Percentiles rank a stretch among this genome's conserved stretches.
Conservation (phyloP, 2,113 vertebrate species). For the Prunella himalayana region DNA sequence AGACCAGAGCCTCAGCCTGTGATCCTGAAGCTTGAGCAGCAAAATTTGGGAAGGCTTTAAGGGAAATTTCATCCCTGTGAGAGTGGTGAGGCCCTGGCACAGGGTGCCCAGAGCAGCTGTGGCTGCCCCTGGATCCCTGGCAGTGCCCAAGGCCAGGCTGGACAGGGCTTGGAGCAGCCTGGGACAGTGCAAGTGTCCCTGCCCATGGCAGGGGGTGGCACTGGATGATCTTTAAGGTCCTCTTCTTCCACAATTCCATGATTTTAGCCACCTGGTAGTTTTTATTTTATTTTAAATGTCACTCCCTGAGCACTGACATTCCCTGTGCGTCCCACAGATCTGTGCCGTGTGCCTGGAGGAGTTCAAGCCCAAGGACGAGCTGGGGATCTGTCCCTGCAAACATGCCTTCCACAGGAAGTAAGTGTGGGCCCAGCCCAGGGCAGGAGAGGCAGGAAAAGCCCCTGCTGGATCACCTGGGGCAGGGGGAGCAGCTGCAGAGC, state of each 20-base stretch:
- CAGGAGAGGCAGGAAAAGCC: neutral
- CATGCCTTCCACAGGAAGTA: conserved; percentile 99
- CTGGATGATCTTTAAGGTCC: neutral
- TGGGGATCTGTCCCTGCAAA: conserved; percentile 98
- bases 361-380: conserved; percentile 96
- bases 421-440: conserved; percentile 50
- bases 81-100: neutral
- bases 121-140: neutral
- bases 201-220: rapidly evolving
- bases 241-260: rapidly evolving
- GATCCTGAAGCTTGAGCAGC: neutral
- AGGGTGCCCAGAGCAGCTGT: neutral
- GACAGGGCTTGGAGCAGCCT: rapidly evolving
- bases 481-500: neutral
- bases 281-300: neutral
- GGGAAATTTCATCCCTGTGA: neutral
- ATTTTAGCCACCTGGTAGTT: neutral
- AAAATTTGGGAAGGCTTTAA: neutral
- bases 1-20: rapidly evolving
- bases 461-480: rapidly evolving
- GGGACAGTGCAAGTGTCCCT: rapidly evolving
- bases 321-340: conserved; percentile 71
- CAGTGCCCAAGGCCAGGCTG: rapidly evolving
- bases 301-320: neutral
- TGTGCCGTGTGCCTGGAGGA: conserved; percentile 98